Conservation (phyloP, 2,113 vertebrate species). For the Taurulus bubalis region DNA sequence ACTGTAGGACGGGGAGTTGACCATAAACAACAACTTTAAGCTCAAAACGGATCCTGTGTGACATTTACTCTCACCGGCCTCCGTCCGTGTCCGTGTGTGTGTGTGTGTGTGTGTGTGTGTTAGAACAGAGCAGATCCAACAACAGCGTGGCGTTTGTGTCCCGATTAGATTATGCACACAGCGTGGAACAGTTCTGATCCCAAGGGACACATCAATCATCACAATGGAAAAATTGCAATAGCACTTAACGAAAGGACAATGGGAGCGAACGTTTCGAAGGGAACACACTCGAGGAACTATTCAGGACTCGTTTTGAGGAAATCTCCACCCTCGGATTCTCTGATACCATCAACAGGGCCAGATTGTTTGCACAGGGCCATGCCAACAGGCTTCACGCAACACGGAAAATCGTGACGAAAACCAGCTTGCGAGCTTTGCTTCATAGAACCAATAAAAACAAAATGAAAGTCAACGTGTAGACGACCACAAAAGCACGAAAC, state of each 20-base stretch:
- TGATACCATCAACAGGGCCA: neutral
- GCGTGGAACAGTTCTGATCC: neutral
- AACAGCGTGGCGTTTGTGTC: neutral
- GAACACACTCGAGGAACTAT: conserved; percentile 1
- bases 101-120: neutral
- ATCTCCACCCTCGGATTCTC: conserved; percentile 7
- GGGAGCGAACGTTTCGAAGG: neutral
- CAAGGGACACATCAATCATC: neutral
- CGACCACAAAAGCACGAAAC: neutral
- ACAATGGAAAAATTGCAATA: neutral
- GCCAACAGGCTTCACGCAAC: too few relatives aligned
- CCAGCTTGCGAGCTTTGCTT: too few relatives aligned
- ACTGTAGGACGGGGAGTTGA: conserved; percentile 9
- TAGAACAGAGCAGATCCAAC: neutral
- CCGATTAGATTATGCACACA: neutral
- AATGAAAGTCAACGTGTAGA: too few relatives aligned
- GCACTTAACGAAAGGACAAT: neutral
- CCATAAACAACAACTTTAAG: neutral
- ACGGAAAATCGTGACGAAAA: neutral
- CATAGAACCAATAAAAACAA: neutral
- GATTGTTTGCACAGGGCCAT: neutral
- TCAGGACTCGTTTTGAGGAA: neutral
- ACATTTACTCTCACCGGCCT: neutral
- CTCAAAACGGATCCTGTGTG: neutral
- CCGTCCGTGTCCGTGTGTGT: neutral